Evolutionary conservation across 2,113 vertebrate genomes (phyloP).

Genomic region (Elephas maximus): DNA sequence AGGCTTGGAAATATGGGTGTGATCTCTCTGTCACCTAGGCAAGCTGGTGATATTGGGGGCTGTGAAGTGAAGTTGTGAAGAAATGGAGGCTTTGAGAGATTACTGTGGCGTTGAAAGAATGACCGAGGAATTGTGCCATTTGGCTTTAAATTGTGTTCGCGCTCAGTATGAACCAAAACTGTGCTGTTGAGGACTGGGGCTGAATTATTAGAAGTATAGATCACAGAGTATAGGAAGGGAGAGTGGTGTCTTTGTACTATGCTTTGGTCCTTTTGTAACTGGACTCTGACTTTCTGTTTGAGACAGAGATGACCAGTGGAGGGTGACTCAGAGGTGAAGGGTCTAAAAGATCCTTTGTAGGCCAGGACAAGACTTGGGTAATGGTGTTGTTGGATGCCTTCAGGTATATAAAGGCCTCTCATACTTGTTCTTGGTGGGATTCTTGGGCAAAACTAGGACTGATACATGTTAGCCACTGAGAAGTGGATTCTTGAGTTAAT

Average conservation of each 20-base stretch:
- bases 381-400: not conserved
- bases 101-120: not conserved
- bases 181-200: not conserved
- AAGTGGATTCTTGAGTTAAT: not conserved
- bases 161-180: not conserved
- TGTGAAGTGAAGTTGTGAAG: slow-evolving; percentile 43
- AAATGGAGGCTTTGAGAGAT: not conserved
- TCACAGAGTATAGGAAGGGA: not conserved
- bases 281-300: not conserved
- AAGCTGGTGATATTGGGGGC: not conserved
- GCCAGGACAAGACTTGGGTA: not conserved
- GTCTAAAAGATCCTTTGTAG: not conserved
- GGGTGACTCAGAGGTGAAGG: slow-evolving; percentile 7
- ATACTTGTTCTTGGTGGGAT: not conserved
- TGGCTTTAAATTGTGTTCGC: not conserved
- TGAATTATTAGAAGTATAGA: not conserved
- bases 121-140: not conserved
- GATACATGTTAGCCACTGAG: not conserved
- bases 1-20: slow-evolving; percentile 56
- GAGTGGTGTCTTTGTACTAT: not conserved
- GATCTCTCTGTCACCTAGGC: slow-evolving; percentile 60
- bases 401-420: not conserved
- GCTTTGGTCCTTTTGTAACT: not conserved
- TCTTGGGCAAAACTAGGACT: not conserved
- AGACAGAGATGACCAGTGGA: not conserved